A percentile compares a stretch with the other conserved stretches of the same genome.
phyloP scores from a whole-genome alignment of 2,797 vertebrate species.

The Heterohyrax brucei region DNA sequence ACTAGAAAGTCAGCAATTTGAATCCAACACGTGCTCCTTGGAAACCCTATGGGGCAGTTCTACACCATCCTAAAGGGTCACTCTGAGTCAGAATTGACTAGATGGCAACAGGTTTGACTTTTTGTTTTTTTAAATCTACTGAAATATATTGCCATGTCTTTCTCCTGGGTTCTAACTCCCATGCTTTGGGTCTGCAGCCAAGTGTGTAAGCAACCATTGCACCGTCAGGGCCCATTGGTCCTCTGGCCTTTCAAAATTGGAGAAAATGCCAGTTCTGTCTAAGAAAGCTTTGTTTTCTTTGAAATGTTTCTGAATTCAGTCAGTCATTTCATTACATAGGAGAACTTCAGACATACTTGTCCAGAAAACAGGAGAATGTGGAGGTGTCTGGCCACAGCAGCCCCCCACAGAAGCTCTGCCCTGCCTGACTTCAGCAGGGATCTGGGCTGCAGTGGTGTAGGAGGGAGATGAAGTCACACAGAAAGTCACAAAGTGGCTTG shows the following conservation, averaged over 20 bases:
- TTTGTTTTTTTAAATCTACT: neutral
- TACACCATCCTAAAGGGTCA: too few species aligned
- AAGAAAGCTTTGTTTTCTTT: conserved; percentile 62
- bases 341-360: conserved; percentile 28
- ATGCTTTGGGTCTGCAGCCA: neutral
- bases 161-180: neutral
- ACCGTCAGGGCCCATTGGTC: neutral
- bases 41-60: too few species aligned
- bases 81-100: too few species aligned
- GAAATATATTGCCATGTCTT: neutral
- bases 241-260: conserved; percentile 27
- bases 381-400: neutral
- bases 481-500: conserved; percentile 79
- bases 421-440: neutral
- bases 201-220: neutral
- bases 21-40: too few species aligned
- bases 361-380: neutral
- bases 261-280: conserved; percentile 69
- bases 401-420: neutral
- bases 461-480: conserved; percentile 70
- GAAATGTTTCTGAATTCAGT: conserved; percentile 65
- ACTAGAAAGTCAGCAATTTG: too few species aligned
- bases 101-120: too few species aligned
- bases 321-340: conserved; percentile 19
- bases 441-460: neutral